Percentiles rank a stretch among this genome's conserved stretches.
These are phyloP conservation scores for Mus pahari DNA, from an alignment of 2,113 vertebrate genomes.

Conservation along the genomic window DNA sequence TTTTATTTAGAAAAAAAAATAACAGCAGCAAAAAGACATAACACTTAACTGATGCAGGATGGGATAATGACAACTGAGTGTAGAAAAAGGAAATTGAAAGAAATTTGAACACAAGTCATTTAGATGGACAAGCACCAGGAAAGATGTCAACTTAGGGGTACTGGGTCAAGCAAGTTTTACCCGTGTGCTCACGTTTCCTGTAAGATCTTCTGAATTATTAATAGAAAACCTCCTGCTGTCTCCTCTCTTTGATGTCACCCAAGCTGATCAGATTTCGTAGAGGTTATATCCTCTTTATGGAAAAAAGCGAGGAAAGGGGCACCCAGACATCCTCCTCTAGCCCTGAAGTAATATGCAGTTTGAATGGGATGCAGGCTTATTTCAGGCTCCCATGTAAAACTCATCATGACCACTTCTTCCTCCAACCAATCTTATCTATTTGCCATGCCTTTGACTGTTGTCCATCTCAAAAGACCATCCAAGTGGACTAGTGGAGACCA, in stretches of 20 bases:
- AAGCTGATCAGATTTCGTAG: neutral
- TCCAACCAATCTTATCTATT: neutral
- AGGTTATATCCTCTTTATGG: neutral
- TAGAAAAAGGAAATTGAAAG: neutral
- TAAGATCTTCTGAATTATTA: neutral
- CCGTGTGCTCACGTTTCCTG: neutral
- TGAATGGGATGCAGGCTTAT: neutral
- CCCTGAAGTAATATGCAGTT: neutral
- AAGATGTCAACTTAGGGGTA: neutral
- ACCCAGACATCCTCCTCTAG: neutral
- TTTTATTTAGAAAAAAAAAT: neutral
- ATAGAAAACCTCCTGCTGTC: neutral
- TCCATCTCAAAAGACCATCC: neutral
- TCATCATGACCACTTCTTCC: neutral
- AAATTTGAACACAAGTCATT: neutral
- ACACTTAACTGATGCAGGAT: neutral
- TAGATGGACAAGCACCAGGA: fast-evolving
- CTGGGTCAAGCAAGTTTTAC: neutral
- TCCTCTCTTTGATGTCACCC: neutral
- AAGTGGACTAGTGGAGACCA: neutral
- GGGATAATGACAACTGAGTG: neutral
- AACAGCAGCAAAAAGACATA: neutral
- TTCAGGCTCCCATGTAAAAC: neutral
- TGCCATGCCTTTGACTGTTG: neutral
- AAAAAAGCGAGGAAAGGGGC: neutral